Base-by-base conservation (phyloP, 2,888 invertebrate genomes). In the Mesorhabditis sp. region DNA sequence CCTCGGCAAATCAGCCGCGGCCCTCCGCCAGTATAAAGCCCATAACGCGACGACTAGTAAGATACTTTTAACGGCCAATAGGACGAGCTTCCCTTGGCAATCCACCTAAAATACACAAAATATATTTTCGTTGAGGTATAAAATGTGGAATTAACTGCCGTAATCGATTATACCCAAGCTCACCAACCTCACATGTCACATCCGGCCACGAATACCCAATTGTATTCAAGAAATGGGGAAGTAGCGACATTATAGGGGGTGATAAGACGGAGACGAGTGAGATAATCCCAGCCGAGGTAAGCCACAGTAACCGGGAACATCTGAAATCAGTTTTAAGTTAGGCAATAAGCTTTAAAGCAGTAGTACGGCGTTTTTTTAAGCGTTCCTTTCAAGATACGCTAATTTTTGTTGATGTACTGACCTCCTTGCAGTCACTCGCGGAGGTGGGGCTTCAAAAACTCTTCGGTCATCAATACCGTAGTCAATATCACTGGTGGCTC, bases 261-360 rank as follows among this genome's bases (percentile, higher is more conserved):
- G 83, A 83, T 61, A 81, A 61, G 28, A 84, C 73, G 10, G 82
- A 74, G 13, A 78, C 42, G n/a, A 81, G 61, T 6, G 79, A 77
- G 5, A 84, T 69, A 6, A 81, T 43, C 6, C 78, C 72, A 13
- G 80, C 76, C 10, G 74, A 67, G 15, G 73, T 41, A 5, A 81
- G 69, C 82, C 83, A 82, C 6, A 80, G 72, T 4, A 82, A 50
- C 5, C 81, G 75, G n/a, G 83, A 81, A 70, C 83, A 84, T 71
- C 82, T 80, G 70, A 45, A 68, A 63, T 66, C 42, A 10, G 15
- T 2, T 2, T 63, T n/a, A 63, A 63, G 7, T 50, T 13, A 50
- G 7, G 7, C 58, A 50, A 13, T 50, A 50, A 2, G 28, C 28
- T 28, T 28, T 28, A 28, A 28, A 28, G 2, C 28, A 28, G 28